Evolutionary conservation across 2,113 vertebrate species (phyloP).

Genomic region (Piprites chloris): DNA sequence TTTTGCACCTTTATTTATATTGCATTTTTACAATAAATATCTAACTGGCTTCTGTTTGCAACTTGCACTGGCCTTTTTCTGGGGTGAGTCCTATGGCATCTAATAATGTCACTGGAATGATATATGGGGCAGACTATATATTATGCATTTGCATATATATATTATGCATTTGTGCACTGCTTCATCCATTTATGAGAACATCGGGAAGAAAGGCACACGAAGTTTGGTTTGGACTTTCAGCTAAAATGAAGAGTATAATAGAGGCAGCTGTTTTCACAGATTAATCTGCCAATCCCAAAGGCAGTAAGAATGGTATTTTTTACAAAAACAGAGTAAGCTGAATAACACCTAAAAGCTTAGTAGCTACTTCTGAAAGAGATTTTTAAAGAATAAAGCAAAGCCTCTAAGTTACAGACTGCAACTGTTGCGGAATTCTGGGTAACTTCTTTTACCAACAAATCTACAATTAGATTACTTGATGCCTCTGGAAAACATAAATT

Average conservation of each 20-base stretch:
- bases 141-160: not conserved
- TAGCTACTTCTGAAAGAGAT: not conserved
- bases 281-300: not conserved
- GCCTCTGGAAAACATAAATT: not conserved
- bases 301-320: not conserved
- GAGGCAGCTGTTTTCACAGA: not conserved
- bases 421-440: not conserved
- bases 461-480: constrained; percentile 8
- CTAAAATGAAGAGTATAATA: not conserved
- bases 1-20: not conserved
- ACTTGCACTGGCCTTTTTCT: not conserved
- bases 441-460: not conserved
- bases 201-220: not conserved
- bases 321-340: not conserved
- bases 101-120: not conserved
- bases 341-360: not conserved
- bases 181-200: not conserved
- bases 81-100: not conserved
- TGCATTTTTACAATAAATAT: not conserved
- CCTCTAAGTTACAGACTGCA: not conserved
- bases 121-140: not conserved
- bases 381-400: not conserved
- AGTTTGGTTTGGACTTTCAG: not conserved
- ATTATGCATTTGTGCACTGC: not conserved
- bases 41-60: not conserved